A percentile compares a stretch with the other conserved stretches of the same genome.
Conservation (phyloP, 1,140 invertebrate genomes). For the Pseudoatta argentina region DNA sequence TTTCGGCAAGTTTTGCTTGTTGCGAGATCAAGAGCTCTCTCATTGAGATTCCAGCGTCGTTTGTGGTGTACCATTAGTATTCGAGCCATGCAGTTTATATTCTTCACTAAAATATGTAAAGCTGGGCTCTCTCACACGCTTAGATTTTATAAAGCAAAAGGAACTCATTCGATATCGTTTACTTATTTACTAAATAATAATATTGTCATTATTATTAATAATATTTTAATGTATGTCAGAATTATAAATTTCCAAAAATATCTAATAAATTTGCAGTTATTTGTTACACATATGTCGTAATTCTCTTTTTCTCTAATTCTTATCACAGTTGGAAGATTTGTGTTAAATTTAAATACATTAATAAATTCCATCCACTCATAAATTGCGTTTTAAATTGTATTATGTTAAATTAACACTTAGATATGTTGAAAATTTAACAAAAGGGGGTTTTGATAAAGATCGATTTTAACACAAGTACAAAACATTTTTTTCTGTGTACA, state of each 20-base stretch:
- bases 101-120: conserved; percentile 54
- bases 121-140: neutral
- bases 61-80: conserved; percentile 19
- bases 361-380: no score
- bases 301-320: no score
- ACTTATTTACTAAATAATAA: neutral
- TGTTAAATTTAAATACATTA: no score
- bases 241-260: neutral
- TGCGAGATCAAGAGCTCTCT: conserved; percentile 27
- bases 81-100: conserved; percentile 39
- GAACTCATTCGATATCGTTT: neutral
- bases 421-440: no score
- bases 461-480: no score
- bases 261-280: neutral
- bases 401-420: no score
- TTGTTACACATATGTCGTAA: neutral
- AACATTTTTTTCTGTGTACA: no score
- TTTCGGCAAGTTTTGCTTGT: conserved; percentile 55
- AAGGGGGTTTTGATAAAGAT: no score
- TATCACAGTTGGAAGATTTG: no score
- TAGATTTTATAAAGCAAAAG: neutral
- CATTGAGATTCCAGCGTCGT: conserved; percentile 40
- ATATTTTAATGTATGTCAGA: neutral
- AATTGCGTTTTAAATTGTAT: no score
- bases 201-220: no score